Evolutionary conservation across 2,888 invertebrate genomes (phyloP), one percentile per base, ranked within the genome.

Genomic region (Mesodorylaimus sp.): DNA sequence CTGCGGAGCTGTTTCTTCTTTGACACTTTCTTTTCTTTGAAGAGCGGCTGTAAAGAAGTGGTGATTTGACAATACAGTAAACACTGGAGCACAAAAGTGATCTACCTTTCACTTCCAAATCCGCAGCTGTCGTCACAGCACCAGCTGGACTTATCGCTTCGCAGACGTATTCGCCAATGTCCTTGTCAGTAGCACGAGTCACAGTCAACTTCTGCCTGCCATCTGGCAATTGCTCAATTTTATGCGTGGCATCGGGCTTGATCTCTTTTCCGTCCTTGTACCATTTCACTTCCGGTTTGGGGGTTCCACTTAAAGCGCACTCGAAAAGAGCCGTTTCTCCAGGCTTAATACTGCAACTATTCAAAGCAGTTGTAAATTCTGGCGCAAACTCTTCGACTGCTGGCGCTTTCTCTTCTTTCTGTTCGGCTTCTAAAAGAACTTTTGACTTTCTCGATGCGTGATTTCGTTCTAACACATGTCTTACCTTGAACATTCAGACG

Each of bases 281-380:
- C 86, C 86, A 87, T 57, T 80, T 76, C 19, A 87, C 83, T 58
- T 84, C 81, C 0, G 83, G 82, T 0, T 84, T 83, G 1, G 87
- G 86, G n/a, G 84, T 81, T 19, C 86, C 86, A 47, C 85, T 79
- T 23, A 89, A 85, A 67, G 87, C 87, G 67, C 88, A 88, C 68
- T 86, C 85, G 29, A 58, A 41, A 16, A 36, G 38, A 3, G 55
- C 54, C 10, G 19, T 27, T 19, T 60, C 57, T 1, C 58, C 59
- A 21, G 55, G 50, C n/a, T 32, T 43, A 5, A 58, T 53, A 26
- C 49, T n/a, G n/a, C n/a, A n/a, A n/a, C n/a, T n/a, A n/a, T n/a
- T n/a, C 55, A 88, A 73, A 53, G 78, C 77, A 61, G 76, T 76
- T 26, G 79, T 70, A 63, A 91, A 83, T 56, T 76, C 73, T 36